Evolutionary conservation across 2,113 vertebrate genomes (phyloP), one percentile per base, ranked within the genome.

Genomic region (Fregata magnificens): DNA sequence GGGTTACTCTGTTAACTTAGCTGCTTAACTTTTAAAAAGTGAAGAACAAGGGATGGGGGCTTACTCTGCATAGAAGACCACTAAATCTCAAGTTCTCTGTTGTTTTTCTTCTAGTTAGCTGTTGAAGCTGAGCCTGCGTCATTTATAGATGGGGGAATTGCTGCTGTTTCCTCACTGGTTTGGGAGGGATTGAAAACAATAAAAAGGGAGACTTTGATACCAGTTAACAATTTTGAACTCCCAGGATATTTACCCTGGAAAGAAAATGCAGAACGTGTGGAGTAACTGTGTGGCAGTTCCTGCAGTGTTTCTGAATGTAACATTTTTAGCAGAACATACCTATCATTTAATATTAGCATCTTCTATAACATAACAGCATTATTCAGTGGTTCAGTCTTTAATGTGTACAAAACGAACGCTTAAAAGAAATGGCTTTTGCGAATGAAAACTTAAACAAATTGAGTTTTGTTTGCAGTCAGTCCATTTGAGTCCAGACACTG

Each of bases 381-480:
- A 69, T 69, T 93, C 69, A 58, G 52, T 86, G 65, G 32, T 49
- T 78, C 36, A n/a, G 67, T n/a, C 40, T 73, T 91, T 84, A 72
- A 47, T 58, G 38, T 52, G 74, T 76, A 38, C 47, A 71, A 78
- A 95, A 73, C 6, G 32, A 83, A 80, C 88, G 18, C 28, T 83
- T 87, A 25, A 47, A 55, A 95, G 85, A 59, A 91, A 58, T 44
- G 88, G 74, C 42, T 77, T 82, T 91, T 93, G 55, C 83, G 74
- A 94, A 79, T 84, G 87, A 31, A 71, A 94, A 53, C 16, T 67
- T 71, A 36, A 66, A 65, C 61, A 69, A 95, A 11, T 18, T 25
- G 70, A 69, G 19, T 90, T 95, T 65, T 94, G 91, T 81, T 93
- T 91, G 55, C n/a, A 55, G 86, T 90, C 79, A 62, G 82, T 44